Percentiles rank a stretch among this genome's conserved stretches.
Conservation (phyloP, 2,797 vertebrate species). For the Sciaenops ocellatus region DNA sequence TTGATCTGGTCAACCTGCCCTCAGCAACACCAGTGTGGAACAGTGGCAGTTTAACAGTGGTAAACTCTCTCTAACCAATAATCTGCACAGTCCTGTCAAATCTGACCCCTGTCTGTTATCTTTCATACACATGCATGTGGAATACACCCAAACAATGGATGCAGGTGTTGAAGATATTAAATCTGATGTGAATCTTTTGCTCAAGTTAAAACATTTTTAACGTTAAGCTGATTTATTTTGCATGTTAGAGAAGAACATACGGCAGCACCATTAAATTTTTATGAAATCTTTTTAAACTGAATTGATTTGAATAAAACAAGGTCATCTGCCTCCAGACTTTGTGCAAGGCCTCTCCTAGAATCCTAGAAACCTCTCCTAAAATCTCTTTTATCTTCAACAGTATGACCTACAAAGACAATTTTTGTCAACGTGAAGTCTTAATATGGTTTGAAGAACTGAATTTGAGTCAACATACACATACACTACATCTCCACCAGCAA, state of each 20-base stretch:
- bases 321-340: not conserved
- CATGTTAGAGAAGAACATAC: not conserved
- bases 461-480: not conserved
- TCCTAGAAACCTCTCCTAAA: not conserved
- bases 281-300: not conserved
- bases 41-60: not conserved
- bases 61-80: slow-evolving; percentile 10
- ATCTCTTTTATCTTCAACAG: not conserved
- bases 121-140: no score
- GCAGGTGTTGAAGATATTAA: no score
- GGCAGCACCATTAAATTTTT: not conserved
- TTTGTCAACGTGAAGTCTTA: not conserved
- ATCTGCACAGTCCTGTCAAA: slow-evolving; percentile 2
- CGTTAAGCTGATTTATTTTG: not conserved
- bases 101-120: not conserved
- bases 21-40: slow-evolving; percentile 47
- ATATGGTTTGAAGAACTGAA: not conserved
- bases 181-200: no score
- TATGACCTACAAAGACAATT: not conserved
- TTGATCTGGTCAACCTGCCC: slow-evolving; percentile 57
- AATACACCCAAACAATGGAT: no score
- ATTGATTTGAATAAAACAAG: not conserved
- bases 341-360: no score
- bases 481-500: not conserved
- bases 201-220: no score